Base-by-base conservation (phyloP, 2,888 invertebrate genomes). In the Nomada ferruginata region DNA sequence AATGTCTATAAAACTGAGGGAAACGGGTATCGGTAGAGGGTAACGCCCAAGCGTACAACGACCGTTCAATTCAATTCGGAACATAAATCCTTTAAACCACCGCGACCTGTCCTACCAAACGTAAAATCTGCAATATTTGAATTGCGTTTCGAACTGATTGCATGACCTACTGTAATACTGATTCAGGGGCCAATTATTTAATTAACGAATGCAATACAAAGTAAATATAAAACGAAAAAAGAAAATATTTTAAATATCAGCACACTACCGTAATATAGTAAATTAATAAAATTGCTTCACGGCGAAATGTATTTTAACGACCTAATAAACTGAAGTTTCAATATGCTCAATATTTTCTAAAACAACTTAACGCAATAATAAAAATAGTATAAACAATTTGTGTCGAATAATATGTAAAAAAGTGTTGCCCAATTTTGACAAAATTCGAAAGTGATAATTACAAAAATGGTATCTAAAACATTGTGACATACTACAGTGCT, bases 31-130 rank as follows among this genome's bases (percentile, higher is more conserved):
- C 63, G 52, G 26, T 52, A 20, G 23, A 23, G 47, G 72, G 57
- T 76, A 57, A 76, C 72, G 72, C 72, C 72, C 44, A 11, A n/a
- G 23, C 29, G 63, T 76, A 59, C 57, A 50, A 20, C 44, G 23
- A 63, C 44, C 50, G 50, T 44, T 55, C 59, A 47, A 18, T 63
- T 70, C 47, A 59, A 59, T 64, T 47, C 72, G 23, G 23, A 18
- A 53, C 55, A 47, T 52, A 64, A 64, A 64, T 50, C 60, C n/a
- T 42, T 52, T 47, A 60, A 59, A 47, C 23, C 9, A n/a, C 9
- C 36, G 13, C 9, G 50, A 29, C 50, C 65, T 47, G 29, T 15
- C 29, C 2, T n/a, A 50, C 47, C 20, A 47, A 50, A 57, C 61
- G 55, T 53, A 15, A 55, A 63, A 61, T 55, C 29, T 47, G 42